A percentile compares a stretch with the other conserved stretches of the same genome.
Conservation (phyloP, 2,113 vertebrate species). For the Solea senegalensis region DNA sequence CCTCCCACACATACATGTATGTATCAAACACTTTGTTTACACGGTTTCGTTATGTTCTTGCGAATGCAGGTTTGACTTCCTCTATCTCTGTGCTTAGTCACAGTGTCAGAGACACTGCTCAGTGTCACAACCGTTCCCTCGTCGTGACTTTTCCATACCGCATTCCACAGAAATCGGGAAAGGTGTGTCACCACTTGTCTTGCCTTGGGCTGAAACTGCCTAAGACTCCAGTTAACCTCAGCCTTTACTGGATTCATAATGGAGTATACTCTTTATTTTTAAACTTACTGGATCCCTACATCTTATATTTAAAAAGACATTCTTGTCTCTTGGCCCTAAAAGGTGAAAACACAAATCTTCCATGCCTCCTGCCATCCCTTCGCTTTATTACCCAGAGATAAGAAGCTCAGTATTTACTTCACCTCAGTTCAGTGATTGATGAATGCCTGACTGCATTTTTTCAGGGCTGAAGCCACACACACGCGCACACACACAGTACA, state of each 20-base stretch:
- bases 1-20: slow-evolving; percentile 15
- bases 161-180: slow-evolving; percentile 48
- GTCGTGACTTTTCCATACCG: neutral
- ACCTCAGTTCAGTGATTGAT: neutral
- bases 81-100: neutral
- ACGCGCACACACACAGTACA: neutral
- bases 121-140: neutral
- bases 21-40: neutral
- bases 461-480: slow-evolving; percentile 7
- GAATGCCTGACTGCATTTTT: slow-evolving; percentile 29
- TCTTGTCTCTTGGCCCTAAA: neutral
- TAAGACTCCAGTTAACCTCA: slow-evolving; percentile 7
- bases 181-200: slow-evolving; percentile 50
- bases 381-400: slow-evolving; percentile 39
- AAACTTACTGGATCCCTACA: neutral
- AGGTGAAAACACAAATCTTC: neutral
- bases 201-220: slow-evolving; percentile 16
- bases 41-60: neutral
- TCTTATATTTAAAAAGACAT: neutral
- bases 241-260: neutral
- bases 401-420: slow-evolving; percentile 12
- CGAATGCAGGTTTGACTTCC: neutral
- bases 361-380: neutral
- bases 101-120: neutral
- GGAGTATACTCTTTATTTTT: neutral